A percentile compares a stretch with the other conserved stretches of the same genome.
Conservation (phyloP, 2,797 vertebrate genomes). For the Mormyrops boulengeri region DNA sequence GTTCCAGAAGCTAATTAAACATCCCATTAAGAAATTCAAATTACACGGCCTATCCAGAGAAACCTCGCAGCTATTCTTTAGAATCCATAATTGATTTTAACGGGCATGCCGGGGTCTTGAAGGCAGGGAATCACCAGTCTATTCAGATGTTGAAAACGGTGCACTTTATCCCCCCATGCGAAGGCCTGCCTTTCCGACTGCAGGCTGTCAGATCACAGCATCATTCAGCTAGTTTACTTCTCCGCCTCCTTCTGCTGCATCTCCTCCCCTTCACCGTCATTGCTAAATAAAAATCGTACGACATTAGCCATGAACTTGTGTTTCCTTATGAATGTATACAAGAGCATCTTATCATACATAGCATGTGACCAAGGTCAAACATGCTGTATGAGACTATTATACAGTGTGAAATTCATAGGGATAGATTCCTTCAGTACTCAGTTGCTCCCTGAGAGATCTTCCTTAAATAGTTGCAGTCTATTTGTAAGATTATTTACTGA, state of each 20-base stretch:
- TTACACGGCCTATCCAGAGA: background rate
- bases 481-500: background rate
- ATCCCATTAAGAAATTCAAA: constrained; percentile 2
- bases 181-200: background rate
- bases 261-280: background rate
- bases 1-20: constrained; percentile 1
- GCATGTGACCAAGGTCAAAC: background rate
- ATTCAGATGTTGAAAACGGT: background rate
- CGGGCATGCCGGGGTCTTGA: background rate
- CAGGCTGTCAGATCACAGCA: background rate
- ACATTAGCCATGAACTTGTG: background rate
- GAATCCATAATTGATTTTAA: background rate
- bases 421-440: background rate
- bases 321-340: background rate
- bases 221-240: background rate
- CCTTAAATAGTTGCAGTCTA: background rate
- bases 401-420: background rate
- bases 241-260: background rate
- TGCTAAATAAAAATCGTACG: background rate
- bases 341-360: background rate
- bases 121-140: background rate
- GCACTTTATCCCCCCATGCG: background rate
- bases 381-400: background rate
- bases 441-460: background rate
- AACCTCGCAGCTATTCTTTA: background rate